A percentile compares a stretch with the other conserved stretches of the same genome.
Evolutionary conservation across 2,113 vertebrate species (phyloP).

Genomic region (Syngnathus floridae): DNA sequence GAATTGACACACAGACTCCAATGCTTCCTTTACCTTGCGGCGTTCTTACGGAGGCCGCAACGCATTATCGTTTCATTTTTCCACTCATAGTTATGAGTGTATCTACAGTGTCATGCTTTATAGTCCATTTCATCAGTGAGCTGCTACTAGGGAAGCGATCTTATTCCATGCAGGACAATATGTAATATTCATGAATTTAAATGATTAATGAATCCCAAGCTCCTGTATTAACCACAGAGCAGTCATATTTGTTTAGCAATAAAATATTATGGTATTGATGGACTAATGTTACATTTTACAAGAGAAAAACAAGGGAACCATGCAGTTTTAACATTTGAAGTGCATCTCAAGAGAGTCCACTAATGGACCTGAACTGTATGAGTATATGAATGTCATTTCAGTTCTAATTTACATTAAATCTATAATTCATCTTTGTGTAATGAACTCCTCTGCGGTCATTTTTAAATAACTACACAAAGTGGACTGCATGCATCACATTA

Average conservation of each 20-base stretch:
- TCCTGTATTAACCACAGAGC: conserved; percentile 4
- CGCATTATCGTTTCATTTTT: background rate
- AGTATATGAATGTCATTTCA: conserved; percentile 31
- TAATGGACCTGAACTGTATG: conserved; percentile 22
- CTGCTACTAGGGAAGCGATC: conserved; percentile 10
- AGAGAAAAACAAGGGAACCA: conserved; percentile 1
- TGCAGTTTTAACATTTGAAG: background rate
- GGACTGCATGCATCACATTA: conserved; percentile 52
- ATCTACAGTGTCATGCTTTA: background rate
- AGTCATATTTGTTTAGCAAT: background rate
- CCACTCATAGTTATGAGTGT: background rate
- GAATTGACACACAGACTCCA: too few relatives aligned
- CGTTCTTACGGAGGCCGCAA: background rate
- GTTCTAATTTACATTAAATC: conserved; percentile 43
- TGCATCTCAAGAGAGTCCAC: background rate
- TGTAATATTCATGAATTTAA: conserved; percentile 38
- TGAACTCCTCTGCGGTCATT: conserved; percentile 41
- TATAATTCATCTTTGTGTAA: conserved; percentile 55
- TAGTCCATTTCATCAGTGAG: background rate
- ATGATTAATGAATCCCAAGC: conserved; percentile 32
- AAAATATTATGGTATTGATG: conserved; percentile 18
- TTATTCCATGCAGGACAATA: conserved; percentile 15
- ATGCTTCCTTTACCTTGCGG: too few relatives aligned
- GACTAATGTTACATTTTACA: background rate
- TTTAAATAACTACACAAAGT: conserved; percentile 58